Base-by-base conservation (phyloP, 37 sponge, comb jelly and placozoan species). In the Cladorhizidae sp. region DNA sequence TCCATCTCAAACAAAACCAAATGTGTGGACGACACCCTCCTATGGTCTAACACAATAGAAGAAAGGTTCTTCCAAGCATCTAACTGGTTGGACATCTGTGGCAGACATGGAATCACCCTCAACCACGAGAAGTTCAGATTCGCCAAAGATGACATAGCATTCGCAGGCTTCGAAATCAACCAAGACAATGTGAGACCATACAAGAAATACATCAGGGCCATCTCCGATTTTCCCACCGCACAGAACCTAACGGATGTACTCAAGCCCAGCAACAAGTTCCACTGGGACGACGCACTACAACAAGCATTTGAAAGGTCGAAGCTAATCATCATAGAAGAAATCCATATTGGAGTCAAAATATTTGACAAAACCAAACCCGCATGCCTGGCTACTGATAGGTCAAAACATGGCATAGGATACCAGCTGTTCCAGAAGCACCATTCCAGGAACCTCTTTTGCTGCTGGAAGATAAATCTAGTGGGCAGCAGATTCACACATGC, bases 401-500 rank as follows among this genome's bases (percentile, higher is more conserved):
- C 82, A 11, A 72, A 82, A 62, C 63, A 72, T 36, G 73, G 82
- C 64, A 82, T 82, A 18, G 74, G 82, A 21, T 82, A 72, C 72
- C 73, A 73, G 82, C 61, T 82, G 41, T 82, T 82, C 33, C 82
- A 82, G 35, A 82, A 82, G 38, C 73, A 82, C 64, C 82, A 54
- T 35, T 82, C 82, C 51, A 82, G 41, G 1, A 64, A 82, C 73
- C 74, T 82, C 43, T 82, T 73, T 45, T 82, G 64, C 73, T 72
- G 73, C 65, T 80, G 81, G 81, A 80, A 80, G 62, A 80, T 82
- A 17, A 82, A 65, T 43, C 74, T 82, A 41, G 65, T 82, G 28
- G 82, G 82, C 17, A 82, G 82, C 74, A 63, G 82, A 82, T 82
- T 82, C 65, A 82, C 82, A 38, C 82, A 82, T 43, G 62, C 82